Evolutionary conservation across 2,888 invertebrate species (phyloP).

Genomic region (Gastrophysa polygoni): DNA sequence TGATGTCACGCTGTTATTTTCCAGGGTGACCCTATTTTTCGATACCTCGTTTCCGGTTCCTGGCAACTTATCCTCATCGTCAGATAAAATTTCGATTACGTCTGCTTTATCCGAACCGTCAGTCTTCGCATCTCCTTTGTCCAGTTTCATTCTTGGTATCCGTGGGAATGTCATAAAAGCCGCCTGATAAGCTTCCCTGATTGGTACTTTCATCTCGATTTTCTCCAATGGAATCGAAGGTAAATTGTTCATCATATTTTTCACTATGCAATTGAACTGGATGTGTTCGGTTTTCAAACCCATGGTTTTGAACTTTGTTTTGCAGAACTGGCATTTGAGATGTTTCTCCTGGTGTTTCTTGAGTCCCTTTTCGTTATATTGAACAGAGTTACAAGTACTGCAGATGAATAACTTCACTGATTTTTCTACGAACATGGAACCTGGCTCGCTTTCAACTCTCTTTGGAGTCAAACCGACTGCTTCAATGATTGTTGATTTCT

Average conservation of each 20-base stretch:
- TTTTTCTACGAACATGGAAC: neutral
- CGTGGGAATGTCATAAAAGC: conserved; percentile 28
- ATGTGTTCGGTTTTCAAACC: conserved; percentile 36
- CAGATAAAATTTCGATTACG: conserved; percentile 28
- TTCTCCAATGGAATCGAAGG: conserved; percentile 34
- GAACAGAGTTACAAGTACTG: conserved; percentile 39
- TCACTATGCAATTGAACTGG: conserved; percentile 33
- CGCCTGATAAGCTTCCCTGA: conserved; percentile 31
- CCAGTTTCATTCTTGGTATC: neutral
- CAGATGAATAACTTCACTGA: conserved; percentile 32
- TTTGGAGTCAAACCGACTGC: neutral
- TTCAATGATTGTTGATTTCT: neutral
- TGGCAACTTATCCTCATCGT: conserved; percentile 22
- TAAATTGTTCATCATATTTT: conserved; percentile 32
- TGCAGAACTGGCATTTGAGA: conserved; percentile 43
- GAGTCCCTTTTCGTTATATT: conserved; percentile 30
- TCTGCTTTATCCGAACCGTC: neutral
- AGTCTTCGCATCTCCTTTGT: neutral
- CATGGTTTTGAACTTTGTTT: conserved; percentile 33
- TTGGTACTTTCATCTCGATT: conserved; percentile 33
- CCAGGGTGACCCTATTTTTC: neutral
- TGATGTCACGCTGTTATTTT: neutral
- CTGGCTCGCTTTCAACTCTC: neutral
- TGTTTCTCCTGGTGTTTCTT: conserved; percentile 38
- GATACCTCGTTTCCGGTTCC: neutral